Evolutionary conservation across 1,140 invertebrate species (phyloP).

Genomic region (Cydia fagiglandana): DNA sequence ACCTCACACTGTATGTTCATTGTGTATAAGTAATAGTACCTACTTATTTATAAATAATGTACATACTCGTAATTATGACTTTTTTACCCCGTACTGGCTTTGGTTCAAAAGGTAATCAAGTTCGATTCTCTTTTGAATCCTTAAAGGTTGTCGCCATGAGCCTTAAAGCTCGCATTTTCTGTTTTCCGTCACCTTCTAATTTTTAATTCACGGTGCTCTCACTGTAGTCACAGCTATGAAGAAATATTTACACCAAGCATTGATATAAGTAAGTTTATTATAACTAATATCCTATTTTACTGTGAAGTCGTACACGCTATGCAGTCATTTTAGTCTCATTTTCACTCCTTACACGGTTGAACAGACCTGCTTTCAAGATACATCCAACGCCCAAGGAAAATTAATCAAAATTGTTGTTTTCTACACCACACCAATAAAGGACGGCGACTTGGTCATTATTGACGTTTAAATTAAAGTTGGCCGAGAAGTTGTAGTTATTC

Average conservation of each 20-base stretch:
- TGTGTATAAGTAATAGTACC: too few species aligned
- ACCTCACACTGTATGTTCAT: too few species aligned
- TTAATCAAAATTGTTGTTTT: conserved; percentile 22
- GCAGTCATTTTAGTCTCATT: neutral
- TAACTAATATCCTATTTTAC: neutral
- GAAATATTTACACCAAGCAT: neutral
- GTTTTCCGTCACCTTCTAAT: too few species aligned
- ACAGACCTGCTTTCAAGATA: conserved; percentile 1
- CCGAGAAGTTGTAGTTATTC: conserved; percentile 48
- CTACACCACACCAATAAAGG: conserved; percentile 46
- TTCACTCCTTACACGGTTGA: neutral
- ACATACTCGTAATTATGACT: too few species aligned
- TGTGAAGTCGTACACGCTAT: neutral
- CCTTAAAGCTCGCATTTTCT: too few species aligned
- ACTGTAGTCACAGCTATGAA: too few species aligned
- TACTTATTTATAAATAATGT: too few species aligned
- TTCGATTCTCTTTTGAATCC: too few species aligned
- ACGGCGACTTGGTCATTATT: conserved; percentile 47
- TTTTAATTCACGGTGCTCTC: too few species aligned
- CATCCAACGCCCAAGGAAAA: conserved; percentile 14
- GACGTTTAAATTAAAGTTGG: conserved; percentile 58
- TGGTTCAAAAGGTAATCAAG: too few species aligned
- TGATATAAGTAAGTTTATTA: neutral
- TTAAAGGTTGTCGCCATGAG: too few species aligned
- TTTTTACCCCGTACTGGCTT: too few species aligned